Conservation (phyloP, 2,113 vertebrate species). For the Stegostoma tigrinum region DNA sequence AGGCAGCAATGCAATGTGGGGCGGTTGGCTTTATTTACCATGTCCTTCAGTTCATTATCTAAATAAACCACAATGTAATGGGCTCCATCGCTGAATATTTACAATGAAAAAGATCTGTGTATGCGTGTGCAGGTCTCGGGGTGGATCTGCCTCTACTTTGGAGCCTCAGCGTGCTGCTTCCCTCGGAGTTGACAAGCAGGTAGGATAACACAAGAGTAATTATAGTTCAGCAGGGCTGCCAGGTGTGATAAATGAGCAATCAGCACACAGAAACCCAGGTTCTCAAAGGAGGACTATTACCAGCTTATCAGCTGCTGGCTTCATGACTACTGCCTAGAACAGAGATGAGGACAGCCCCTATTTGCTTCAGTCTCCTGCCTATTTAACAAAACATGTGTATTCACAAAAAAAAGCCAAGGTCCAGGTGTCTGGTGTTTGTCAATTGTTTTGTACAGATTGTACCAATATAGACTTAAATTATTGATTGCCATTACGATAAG, state of each 20-base stretch:
- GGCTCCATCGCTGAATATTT: not conserved
- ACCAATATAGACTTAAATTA: conserved; percentile 31
- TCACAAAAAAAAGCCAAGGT: conserved; percentile 26
- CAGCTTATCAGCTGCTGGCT: conserved; percentile 92
- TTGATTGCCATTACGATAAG: conserved; percentile 24
- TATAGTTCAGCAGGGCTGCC: conserved; percentile 98
- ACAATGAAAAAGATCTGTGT: not conserved
- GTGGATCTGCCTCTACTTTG: conserved; percentile 40
- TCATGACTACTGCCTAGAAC: conserved; percentile 56
- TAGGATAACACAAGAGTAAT: conserved; percentile 99
- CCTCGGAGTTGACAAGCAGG: conserved; percentile 89
- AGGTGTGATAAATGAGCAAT: conserved; percentile 99
- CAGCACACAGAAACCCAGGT: conserved; percentile 81
- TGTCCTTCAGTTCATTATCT: conserved; percentile 19
- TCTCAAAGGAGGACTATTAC: conserved; percentile 99
- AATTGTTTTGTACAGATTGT: conserved; percentile 15
- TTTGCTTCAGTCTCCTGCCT: conserved; percentile 56
- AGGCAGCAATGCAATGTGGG: not conserved
- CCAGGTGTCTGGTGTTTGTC: conserved; percentile 34
- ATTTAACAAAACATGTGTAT: conserved; percentile 36
- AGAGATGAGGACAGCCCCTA: conserved; percentile 67
- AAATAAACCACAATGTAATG: conserved; percentile 16
- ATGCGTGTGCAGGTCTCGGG: not conserved
- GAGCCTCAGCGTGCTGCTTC: conserved; percentile 40
- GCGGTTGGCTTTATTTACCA: not conserved